phyloP scores from a whole-genome alignment of 2,888 invertebrate genomes.

The Archips crataeganus region DNA sequence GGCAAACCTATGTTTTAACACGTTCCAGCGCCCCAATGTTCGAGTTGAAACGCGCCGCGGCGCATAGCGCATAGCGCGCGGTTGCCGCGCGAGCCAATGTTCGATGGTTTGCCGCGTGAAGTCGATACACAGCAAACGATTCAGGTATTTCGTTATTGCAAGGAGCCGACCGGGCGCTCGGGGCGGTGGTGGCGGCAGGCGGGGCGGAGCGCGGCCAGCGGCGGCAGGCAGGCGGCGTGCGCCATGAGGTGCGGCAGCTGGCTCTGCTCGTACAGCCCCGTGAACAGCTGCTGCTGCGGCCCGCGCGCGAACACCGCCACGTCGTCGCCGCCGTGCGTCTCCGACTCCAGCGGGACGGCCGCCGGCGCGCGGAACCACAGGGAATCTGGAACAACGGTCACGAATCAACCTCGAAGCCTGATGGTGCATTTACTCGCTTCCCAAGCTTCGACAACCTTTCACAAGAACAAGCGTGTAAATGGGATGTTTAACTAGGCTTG shows the following conservation, averaged over 20 bases:
- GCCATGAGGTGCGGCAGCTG: conserved; percentile 91
- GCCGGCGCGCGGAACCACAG: conserved; percentile 64
- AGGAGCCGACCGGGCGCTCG: neutral
- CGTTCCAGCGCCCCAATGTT: too few species aligned
- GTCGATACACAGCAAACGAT: neutral
- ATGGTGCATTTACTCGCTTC: too few species aligned
- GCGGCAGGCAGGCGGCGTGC: conserved; percentile 90
- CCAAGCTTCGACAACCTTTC: too few species aligned
- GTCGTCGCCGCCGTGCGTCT: conserved; percentile 93
- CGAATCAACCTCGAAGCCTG: neutral
- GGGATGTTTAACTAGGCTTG: too few species aligned
- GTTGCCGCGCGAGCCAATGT: too few species aligned
- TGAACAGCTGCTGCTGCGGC: conserved; percentile 90
- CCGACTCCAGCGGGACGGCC: conserved; percentile 84
- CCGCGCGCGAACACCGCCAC: conserved; percentile 90
- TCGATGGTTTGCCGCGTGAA: too few species aligned
- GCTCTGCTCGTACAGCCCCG: conserved; percentile 91
- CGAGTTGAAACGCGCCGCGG: too few species aligned
- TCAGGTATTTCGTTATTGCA: neutral
- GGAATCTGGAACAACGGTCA: conserved; percentile 47
- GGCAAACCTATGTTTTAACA: too few species aligned
- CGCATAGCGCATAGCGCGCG: too few species aligned
- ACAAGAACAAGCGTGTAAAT: too few species aligned
- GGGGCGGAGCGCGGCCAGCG: conserved; percentile 60
- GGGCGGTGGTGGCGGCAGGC: neutral